These are phyloP conservation scores for Orthonyx spaldingii DNA, from an alignment of 2,113 vertebrate species.

Conservation along the genomic window DNA sequence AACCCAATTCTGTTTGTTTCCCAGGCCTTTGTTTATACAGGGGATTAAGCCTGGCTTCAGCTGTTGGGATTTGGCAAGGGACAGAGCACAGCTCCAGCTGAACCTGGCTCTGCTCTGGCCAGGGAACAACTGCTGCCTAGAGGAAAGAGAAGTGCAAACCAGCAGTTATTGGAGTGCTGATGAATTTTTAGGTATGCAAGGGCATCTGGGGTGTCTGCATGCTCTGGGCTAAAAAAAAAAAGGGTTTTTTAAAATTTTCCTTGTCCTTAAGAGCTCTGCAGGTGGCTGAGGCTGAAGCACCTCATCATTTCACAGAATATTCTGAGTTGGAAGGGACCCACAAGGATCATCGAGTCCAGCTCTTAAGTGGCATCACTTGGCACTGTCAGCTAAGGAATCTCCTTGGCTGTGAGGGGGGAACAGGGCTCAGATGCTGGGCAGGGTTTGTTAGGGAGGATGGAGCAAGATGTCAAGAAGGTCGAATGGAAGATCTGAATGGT, in stretches of 20 bases:
- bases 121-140: background rate
- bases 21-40: background rate
- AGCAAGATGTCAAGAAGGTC: fast-evolving
- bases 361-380: background rate
- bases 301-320: background rate
- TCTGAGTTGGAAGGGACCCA: background rate
- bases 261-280: background rate
- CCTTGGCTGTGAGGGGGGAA: background rate
- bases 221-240: background rate
- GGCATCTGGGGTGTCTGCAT: background rate
- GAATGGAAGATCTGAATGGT: background rate
- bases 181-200: background rate
- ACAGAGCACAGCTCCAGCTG: background rate
- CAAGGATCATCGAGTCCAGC: fast-evolving
- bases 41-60: background rate
- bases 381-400: too few relatives aligned
- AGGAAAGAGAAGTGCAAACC: background rate
- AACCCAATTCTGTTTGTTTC: background rate
- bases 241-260: background rate
- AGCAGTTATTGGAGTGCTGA: background rate
- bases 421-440: background rate
- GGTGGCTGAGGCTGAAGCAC: background rate
- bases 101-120: background rate
- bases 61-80: background rate
- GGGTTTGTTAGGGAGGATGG: fast-evolving